Evolutionary conservation across 64 coral and sea anemone species (phyloP), one percentile per base, ranked within the genome.

Genomic region (Pocillopora damicornis): DNA sequence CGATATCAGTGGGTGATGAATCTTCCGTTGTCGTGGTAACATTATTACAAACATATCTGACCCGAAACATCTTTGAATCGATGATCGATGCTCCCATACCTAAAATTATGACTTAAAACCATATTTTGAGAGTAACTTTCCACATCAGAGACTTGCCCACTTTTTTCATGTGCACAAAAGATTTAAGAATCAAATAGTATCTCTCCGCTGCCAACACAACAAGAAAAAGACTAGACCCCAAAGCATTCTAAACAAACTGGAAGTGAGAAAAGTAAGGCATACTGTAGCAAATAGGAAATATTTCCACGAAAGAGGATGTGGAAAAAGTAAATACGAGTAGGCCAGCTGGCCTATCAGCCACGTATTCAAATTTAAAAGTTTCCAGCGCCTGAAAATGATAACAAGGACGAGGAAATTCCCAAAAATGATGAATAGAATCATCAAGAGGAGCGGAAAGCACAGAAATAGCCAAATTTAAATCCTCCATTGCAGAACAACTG

Each of bases 141-240:
- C 65, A 74, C 38, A 74, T 6, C 17, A 60, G 15, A 60, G 51
- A 72, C 20, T 74, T 89, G 13, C 61, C 59, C 8, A 71, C 67
- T 18, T 59, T 65, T 16, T 71, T 76, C 9, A 59, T 59, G 64
- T 89, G 77, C 38, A 79, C 77, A 78, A 89, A 89, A 9, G 88
- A 76, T 34, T 89, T 89, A 38, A 89, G 25, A 37, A 89, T 66
- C 12, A 63, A 76, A 30, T 73, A 79, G 74, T 89, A 89, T 25
- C 88, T 80, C 25, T 89, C 88, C 35, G 80, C 22, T 17, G 76
- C 76, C 22, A 89, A 34, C 5, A 76, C 76, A 23, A 80, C 42
- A 8, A 89, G 65, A 12, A 75, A 71, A 37, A 59, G 61, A 62
- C 60, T 80, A 0, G 78, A 80, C 2, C 25, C 58, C 22, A 80